Evolutionary conservation across 1,140 invertebrate species (phyloP), one percentile per base, ranked within the genome.

Genomic region (Pachyrhynchus sulphureomaculatus): DNA sequence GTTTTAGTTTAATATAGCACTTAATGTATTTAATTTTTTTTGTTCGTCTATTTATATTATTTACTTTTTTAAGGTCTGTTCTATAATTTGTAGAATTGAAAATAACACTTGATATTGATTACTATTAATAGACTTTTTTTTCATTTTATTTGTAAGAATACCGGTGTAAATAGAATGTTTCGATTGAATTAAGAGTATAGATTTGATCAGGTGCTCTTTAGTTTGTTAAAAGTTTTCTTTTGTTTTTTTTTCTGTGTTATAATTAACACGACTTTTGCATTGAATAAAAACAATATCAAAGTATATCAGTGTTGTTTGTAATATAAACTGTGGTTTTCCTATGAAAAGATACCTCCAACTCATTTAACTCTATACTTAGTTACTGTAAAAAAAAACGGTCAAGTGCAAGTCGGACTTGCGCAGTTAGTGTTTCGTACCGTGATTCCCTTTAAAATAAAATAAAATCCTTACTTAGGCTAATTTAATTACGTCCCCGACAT

Each of bases 251-350:
- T 59, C 55, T 62, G 60, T 67, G 65, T 69, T 55, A 65, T 54
- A 62, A 51, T 34, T 63, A 63, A 56, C 49, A 65, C 56, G 64
- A 61, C 36, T 69, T 69, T 68, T 68, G 67, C 67, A 68, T 68
- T 67, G 56, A 66, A 65, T 67, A 65, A 69, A 69, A 62, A 18
- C 26, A 33, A 20, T 33, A 15, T 32, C 23, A 33, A 49, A 34
- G 12, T 32, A 17, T 17, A 49, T 13, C n/a, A 1, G 10, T 1
- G 1, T 20, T 18, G 10, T n/a, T 17, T 23, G 4, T 41, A 5
- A 8, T 6, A 15, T 13, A 15, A 8, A 6, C 5, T 4, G 39
- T 13, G 8, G 5, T 6, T 6, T 8, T 6, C 8, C 8, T 5
- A 6, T 5, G 39, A 6, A 13, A 13, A 5, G 4, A 4, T 41